Base-by-base conservation (phyloP, 2,888 invertebrate genomes). In the Ephialtes manifestator region DNA sequence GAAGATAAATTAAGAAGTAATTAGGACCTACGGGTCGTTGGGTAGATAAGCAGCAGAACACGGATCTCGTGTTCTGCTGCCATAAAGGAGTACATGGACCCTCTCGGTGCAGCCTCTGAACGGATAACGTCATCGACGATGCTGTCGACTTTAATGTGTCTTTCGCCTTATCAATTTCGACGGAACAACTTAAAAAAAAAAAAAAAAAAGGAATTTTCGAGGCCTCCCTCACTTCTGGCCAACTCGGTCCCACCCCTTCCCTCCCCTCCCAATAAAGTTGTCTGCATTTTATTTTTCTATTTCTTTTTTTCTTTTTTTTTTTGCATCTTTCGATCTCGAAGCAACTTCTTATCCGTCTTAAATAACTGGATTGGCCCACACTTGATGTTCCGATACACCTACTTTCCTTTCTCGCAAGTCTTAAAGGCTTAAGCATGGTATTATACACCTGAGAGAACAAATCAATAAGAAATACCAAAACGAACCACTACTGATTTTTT, bases 321-420 rank as follows among this genome's bases (percentile, higher is more conserved):
- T 75, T 48, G 43, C 63, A 43, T 78, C 20, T 67, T 46, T 43
- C 46, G 51, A 55, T 39, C 35, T 35, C 13, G 74, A 15, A 48
- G 46, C 81, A 51, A 46, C 74, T 48, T 85, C 76, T 90, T 89
- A 89, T 89, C 89, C 89, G 82, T 88, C 87, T 88, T 86, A 82
- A 88, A 87, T 89, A 91, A 91, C 91, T 90, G 88, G 89, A 90
- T 87, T 90, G 90, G 90, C 89, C 90, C 91, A 90, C 91, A 90
- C 90, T 88, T 81, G 86, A 83, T 84, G 89, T 84, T 68, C 86
- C 74, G 89, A 86, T 87, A 89, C 90, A 89, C 87, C 88, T 88
- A 89, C 89, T 88, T 88, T 84, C 85, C 55, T 81, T 83, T 81
- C 84, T 77, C 82, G 15, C 60, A 13, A 48, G 28, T 48, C 10